phyloP scores from a whole-genome alignment of 2,797 vertebrate species.

The Gallinago solitaria region DNA sequence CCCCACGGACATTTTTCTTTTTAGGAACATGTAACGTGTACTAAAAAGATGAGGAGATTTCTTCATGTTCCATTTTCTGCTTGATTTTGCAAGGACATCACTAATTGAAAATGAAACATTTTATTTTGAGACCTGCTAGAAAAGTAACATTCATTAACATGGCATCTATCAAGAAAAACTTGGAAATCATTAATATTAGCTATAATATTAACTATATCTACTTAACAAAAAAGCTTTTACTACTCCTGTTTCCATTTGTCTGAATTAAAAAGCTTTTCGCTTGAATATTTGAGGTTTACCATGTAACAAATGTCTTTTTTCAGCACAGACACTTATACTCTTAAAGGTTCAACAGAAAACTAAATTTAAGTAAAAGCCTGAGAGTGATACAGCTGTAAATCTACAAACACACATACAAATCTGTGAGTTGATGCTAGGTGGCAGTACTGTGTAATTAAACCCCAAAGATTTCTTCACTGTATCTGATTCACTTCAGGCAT shows the following conservation, averaged over 20 bases:
- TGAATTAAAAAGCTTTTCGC: constrained; percentile 31
- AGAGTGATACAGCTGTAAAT: not conserved
- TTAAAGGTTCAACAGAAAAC: not conserved
- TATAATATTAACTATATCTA: not conserved
- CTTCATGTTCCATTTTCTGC: not conserved
- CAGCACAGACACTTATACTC: not conserved
- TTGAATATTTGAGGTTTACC: not conserved
- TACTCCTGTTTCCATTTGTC: not conserved
- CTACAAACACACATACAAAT: not conserved
- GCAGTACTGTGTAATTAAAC: constrained; percentile 77
- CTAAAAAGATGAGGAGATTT: not conserved
- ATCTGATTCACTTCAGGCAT: not conserved
- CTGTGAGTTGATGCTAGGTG: constrained; percentile 75
- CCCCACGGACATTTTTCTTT: not conserved
- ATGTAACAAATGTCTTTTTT: not conserved
- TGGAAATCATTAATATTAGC: constrained; percentile 27
- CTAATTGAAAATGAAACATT: not conserved
- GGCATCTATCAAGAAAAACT: not conserved
- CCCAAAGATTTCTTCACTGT: not conserved
- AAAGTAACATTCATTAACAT: not conserved
- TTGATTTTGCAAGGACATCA: not conserved
- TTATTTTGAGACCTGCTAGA: not conserved
- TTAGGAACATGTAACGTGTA: not conserved
- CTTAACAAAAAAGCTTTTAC: not conserved
- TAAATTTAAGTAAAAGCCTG: not conserved